These are phyloP conservation scores for Onychomys leucogaster DNA, from an alignment of 2,797 vertebrate species.

Conservation along the genomic window DNA sequence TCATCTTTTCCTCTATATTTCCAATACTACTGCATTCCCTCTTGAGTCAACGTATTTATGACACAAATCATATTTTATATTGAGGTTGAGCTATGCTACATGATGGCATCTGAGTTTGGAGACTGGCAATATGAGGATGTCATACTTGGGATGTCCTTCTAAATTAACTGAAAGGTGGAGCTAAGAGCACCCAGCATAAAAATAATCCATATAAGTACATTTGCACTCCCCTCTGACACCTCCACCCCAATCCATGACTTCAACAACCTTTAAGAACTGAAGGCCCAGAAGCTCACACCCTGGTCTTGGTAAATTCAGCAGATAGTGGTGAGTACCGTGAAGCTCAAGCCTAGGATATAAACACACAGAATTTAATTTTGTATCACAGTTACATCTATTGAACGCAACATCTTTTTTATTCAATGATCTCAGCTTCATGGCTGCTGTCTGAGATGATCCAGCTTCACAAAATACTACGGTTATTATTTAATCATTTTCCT, in stretches of 20 bases:
- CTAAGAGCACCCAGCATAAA: background rate
- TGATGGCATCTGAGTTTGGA: background rate
- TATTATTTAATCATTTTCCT: no score
- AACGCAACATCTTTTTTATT: background rate
- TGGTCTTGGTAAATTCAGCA: background rate
- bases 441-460: no score
- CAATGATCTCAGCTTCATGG: background rate
- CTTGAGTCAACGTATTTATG: background rate
- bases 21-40: slow-evolving; percentile 2
- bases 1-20: background rate
- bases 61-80: background rate
- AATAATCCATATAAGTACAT: background rate
- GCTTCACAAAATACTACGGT: no score
- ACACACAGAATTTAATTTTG: background rate
- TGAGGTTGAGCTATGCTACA: background rate
- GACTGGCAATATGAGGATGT: background rate
- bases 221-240: background rate
- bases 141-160: background rate
- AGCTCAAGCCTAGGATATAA: background rate
- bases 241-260: background rate
- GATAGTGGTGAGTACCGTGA: background rate
- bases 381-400: background rate
- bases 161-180: background rate
- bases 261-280: background rate
- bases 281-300: background rate